Evolutionary conservation across 1,140 invertebrate genomes (phyloP), one percentile per base, ranked within the genome.

Genomic region (Apis florea): DNA sequence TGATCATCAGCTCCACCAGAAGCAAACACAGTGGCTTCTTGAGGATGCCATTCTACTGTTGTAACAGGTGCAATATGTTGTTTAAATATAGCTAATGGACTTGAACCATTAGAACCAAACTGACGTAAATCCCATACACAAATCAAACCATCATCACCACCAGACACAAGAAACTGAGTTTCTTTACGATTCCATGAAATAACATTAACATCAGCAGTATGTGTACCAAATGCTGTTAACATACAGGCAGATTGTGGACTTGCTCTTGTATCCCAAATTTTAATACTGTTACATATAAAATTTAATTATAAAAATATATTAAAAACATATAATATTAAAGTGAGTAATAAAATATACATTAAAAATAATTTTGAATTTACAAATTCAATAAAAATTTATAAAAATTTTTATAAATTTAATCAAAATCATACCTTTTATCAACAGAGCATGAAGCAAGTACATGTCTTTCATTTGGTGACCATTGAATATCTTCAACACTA

Each of bases 401-500:
- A 9, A 11, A 63, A 63, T 2, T 31, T 63, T 51, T 31, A 54
- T 13, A 19, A 58, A 9, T 15, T 58, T 40, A 58, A 56, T 64
- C 63, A 82, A 40, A 87, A 72, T 73, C 9, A 61, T 93, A 95
- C 93, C 95, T 97, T 94, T 96, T 97, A 92, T 99, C 99, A 19
- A 98, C 97, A 51, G 98, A 99, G 94, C 98, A 99, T 15, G 98
- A 98, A 64, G 98, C 98, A 84, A 99, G 95, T 4, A 99, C 98
- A 94, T 97, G 96, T 90, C 93, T 95, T 94, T 99, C 99, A 94
- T 96, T 99, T 6, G 98, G 98, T 82, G 98, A 99, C 99, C 99
- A 99, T 90, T 99, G 98, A 80, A 99, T 95, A 94, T 99, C 99
- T 95, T 99, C 99, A 12, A 99, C 98, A 73, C 98, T 99, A 24